phyloP scores from a whole-genome alignment of 2,888 invertebrate species.

The Trissolcus japonicus region DNA sequence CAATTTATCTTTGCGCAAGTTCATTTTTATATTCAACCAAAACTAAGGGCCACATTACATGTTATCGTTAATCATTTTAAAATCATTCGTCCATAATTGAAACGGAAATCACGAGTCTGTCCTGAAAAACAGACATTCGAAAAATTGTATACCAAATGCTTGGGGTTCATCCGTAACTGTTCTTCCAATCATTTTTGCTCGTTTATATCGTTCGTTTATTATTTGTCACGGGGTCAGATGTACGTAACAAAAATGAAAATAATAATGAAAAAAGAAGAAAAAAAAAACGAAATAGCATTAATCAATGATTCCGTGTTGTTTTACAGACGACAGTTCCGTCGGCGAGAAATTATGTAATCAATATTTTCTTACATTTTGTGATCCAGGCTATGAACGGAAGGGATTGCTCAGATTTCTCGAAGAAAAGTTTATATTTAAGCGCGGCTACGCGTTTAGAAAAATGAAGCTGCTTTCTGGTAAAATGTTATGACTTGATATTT shows the following conservation, averaged over 20 bases:
- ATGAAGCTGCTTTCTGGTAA: constrained; percentile 28
- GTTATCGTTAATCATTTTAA: constrained; percentile 25
- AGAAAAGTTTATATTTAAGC: constrained; percentile 20
- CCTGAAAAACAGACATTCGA: constrained; percentile 9
- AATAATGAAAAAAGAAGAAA: neutral
- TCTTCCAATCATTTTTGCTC: too few relatives aligned
- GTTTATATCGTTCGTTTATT: too few relatives aligned
- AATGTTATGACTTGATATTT: constrained; percentile 38
- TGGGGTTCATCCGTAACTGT: too few relatives aligned
- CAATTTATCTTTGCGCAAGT: constrained; percentile 26
- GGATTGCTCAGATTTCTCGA: constrained; percentile 38
- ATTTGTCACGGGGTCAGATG: too few relatives aligned
- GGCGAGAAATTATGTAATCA: constrained; percentile 27
- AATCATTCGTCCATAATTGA: constrained; percentile 20
- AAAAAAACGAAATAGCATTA: neutral
- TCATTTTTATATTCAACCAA: constrained; percentile 19
- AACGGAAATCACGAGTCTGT: constrained; percentile 9
- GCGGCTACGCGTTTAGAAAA: constrained; percentile 26
- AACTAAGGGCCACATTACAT: constrained; percentile 17
- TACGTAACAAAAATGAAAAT: neutral
- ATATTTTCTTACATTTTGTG: constrained; percentile 25
- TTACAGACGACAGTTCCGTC: constrained; percentile 27
- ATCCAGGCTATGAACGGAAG: constrained; percentile 20
- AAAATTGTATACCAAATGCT: neutral
- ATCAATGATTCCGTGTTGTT: constrained; percentile 24